phyloP scores from a whole-genome alignment of 2,888 invertebrate species.

The Bellardia bayeri region DNA sequence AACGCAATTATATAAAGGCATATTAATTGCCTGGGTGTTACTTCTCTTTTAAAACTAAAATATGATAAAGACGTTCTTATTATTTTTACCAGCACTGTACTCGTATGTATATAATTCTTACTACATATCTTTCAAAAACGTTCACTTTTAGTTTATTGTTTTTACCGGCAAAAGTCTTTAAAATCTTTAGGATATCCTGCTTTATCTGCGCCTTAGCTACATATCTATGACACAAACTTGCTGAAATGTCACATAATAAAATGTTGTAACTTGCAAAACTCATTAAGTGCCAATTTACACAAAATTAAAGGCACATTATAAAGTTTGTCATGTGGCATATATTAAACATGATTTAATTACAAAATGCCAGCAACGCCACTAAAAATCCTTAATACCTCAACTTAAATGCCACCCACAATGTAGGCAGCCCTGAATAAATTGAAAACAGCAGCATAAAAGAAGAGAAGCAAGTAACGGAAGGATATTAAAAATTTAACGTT shows the following conservation, averaged over 20 bases:
- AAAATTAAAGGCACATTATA: constrained; percentile 67
- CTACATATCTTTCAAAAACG: too few species aligned
- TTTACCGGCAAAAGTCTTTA: too few species aligned
- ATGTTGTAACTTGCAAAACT: constrained; percentile 41
- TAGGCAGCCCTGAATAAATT: not conserved
- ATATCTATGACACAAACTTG: not conserved
- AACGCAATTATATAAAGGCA: too few species aligned
- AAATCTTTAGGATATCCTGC: not conserved
- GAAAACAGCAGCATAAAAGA: not conserved
- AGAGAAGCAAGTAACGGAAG: not conserved
- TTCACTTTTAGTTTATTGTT: too few species aligned
- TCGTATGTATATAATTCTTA: too few species aligned
- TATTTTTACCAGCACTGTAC: too few species aligned
- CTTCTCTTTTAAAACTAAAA: too few species aligned
- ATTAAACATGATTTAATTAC: constrained; percentile 59
- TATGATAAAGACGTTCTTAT: too few species aligned
- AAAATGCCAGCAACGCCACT: constrained; percentile 30
- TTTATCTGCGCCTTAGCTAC: not conserved
- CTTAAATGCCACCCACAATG: not conserved
- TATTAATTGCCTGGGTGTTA: too few species aligned
- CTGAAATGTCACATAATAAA: constrained; percentile 17
- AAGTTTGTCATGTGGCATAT: constrained; percentile 60
- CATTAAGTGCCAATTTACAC: constrained; percentile 67
- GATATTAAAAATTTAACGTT: not conserved
- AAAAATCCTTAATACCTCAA: not conserved